Conservation (phyloP, 1,140 invertebrate genomes). For the Drosophila tani region DNA sequence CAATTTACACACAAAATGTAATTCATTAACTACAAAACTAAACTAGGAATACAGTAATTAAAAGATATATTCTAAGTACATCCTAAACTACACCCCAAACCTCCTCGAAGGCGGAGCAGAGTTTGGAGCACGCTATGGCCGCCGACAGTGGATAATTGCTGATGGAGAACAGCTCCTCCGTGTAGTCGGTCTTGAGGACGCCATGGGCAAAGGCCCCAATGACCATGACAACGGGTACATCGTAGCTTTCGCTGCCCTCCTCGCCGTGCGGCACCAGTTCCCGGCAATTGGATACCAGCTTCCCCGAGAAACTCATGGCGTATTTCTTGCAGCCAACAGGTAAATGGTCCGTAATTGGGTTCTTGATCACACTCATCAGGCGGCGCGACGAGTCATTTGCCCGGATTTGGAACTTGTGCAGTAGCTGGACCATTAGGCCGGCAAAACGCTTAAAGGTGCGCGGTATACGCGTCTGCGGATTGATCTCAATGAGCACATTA, state of each 20-base stretch:
- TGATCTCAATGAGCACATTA: too few species aligned
- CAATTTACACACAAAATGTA: constrained; percentile 1
- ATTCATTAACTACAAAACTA: constrained; percentile 11
- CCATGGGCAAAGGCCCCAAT: constrained; percentile 99
- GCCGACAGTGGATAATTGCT: constrained; percentile 98
- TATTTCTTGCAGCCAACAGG: constrained; percentile 97
- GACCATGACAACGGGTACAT: constrained; percentile 95
- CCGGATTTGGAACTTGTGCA: constrained; percentile 97
- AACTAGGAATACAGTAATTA: constrained; percentile 21
- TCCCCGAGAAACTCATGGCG: constrained; percentile 95
- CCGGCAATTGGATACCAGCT: constrained; percentile 90
- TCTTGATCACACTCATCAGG: constrained; percentile 98
- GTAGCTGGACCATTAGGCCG: constrained; percentile 98
- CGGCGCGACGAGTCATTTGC: constrained; percentile 96
- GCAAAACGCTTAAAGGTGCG: constrained; percentile 98
- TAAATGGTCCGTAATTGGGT: constrained; percentile 97
- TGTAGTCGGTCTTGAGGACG: constrained; percentile 95
- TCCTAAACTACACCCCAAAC: constrained; percentile 93
- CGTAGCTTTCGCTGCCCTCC: constrained; percentile 83
- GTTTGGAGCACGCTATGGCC: constrained; percentile 97
- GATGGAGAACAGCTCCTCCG: constrained; percentile 95
- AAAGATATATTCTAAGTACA: not conserved
- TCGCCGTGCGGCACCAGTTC: constrained; percentile 91
- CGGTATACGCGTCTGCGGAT: too few species aligned
- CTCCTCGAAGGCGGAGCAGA: constrained; percentile 99